A percentile compares a stretch with the other conserved stretches of the same genome.
phyloP scores from a whole-genome alignment of 64 coral and sea anemone species.

The Pachyseris speciosa region DNA sequence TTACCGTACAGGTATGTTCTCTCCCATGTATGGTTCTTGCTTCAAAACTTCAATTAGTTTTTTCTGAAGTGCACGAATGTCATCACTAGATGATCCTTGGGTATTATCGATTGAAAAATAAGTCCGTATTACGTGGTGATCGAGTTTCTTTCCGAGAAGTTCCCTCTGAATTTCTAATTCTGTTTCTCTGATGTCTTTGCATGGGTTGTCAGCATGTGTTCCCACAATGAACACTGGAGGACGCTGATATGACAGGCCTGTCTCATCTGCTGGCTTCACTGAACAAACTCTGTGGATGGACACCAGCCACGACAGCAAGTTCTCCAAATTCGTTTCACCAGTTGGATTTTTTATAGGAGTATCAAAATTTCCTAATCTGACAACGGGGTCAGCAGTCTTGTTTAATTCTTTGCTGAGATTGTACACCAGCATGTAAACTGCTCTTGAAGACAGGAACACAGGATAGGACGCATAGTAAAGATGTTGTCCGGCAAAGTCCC shows the following conservation, averaged over 20 bases:
- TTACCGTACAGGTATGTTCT: not conserved
- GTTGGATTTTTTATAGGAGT: not conserved
- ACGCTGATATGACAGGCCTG: not conserved
- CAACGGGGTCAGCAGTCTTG: not conserved
- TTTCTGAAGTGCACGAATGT: not conserved
- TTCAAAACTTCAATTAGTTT: not conserved
- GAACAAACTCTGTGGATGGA: not conserved
- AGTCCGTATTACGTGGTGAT: not conserved
- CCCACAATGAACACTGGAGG: not conserved
- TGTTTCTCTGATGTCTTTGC: not conserved
- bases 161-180: not conserved
- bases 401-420: constrained; percentile 19
- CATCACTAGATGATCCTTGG: not conserved
- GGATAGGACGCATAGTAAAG: not conserved
- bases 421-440: not conserved
- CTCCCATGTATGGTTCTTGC: constrained; percentile 10
- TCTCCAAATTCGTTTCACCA: constrained; percentile 2
- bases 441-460: not conserved
- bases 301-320: constrained; percentile 7
- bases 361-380: not conserved
- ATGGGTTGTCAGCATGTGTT: constrained; percentile 5
- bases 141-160: not conserved
- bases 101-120: constrained; percentile 1
- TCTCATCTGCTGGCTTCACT: not conserved
- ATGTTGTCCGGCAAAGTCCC: too few relatives aligned